Evolutionary conservation across 2,113 vertebrate genomes (phyloP), one percentile per base, ranked within the genome.

Genomic region (Malurus alboscapulatus): DNA sequence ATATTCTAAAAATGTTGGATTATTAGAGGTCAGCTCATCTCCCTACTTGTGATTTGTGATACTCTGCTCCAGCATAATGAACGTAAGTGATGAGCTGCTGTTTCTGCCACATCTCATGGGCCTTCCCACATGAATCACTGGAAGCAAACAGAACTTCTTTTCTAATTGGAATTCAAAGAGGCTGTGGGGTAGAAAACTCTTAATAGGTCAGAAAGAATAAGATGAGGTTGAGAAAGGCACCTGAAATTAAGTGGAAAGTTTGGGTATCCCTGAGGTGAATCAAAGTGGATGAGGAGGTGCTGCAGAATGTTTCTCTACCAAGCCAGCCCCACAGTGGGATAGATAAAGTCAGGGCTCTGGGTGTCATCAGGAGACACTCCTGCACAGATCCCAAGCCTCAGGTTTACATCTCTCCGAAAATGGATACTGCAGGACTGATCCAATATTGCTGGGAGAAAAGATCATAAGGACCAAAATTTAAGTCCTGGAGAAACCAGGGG

Each of bases 261-360:
- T 59, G 29, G 1, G 15, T 68, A 2, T 25, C 44, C 38, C 47
- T 42, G 40, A 58, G 62, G 32, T 30, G 29, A 29, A 57, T 22
- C 30, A 51, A 47, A 51, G 21, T 21, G 6, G 17, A 20, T 5
- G 26, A 57, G 51, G 42, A 81, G 57, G 20, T 45, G 42, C 53
- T 47, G 48, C 8, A 12, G 18, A 25, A 32, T 34, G 29, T 36
- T 85, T 32, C 13, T 55, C 12, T 71, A 72, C 47, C 47, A 20
- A 69, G 90, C 13, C 0, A 1, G 22, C 19, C 15, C 68, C 7
- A 5, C 0, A 0, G 65, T 8, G 30, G 27, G 38, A 26, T 14
- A 36, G 29, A 20, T 54, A 11, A 63, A 67, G 44, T 36, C 61
- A 67, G 38, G 40, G 58, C 62, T 59, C 62, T 8, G 12, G 14